phyloP scores from a whole-genome alignment of 2,797 vertebrate species.

The Capromys pilorides region DNA sequence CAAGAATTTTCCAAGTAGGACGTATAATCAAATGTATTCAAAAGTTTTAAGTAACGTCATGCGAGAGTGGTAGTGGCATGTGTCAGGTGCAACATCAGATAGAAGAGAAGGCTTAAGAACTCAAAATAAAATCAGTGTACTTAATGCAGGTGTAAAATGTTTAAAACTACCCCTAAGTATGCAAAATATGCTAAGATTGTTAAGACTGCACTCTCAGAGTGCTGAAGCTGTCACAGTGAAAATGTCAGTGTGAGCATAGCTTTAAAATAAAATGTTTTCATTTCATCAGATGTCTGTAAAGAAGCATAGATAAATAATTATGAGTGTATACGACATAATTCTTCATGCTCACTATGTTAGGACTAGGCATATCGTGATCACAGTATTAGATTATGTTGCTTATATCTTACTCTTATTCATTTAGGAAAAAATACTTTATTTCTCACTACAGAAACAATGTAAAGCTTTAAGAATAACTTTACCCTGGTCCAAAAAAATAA shows the following conservation, averaged over 20 bases:
- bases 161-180: background rate
- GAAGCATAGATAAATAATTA: background rate
- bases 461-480: background rate
- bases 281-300: background rate
- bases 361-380: constrained; percentile 24
- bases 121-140: background rate
- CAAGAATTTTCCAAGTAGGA: constrained; percentile 14
- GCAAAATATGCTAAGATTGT: background rate
- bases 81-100: background rate
- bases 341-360: constrained; percentile 21
- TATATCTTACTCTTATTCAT: constrained; percentile 4
- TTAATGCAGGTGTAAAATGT: constrained; percentile 32
- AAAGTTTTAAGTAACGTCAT: constrained; percentile 25
- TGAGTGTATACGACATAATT: background rate
- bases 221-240: background rate
- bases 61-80: background rate
- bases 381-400: background rate
- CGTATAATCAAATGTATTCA: constrained; percentile 49
- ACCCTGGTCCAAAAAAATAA: background rate
- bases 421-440: constrained; percentile 61
- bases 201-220: constrained; percentile 35
- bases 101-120: background rate
- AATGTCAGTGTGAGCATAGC: background rate
- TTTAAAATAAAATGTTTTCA: background rate
- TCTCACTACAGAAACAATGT: background rate